A percentile compares a stretch with the other conserved stretches of the same genome.
These are phyloP conservation scores for Aurelia sp. DNA, from an alignment of 30 jellyfish, hydroid and myxozoan species.

Conservation along the genomic window DNA sequence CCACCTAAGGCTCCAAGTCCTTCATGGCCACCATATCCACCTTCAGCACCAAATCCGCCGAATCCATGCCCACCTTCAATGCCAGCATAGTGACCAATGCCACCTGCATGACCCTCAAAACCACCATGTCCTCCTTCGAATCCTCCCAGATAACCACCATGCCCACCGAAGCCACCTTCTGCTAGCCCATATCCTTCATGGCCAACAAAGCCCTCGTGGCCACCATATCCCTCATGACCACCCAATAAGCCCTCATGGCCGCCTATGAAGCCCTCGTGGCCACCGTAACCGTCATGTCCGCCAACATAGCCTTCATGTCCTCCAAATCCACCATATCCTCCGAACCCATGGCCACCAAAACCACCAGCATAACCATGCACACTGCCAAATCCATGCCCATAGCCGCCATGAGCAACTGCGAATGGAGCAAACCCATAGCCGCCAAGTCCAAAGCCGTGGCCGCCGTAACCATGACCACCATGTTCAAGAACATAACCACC, in stretches of 20 bases:
- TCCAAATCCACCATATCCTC: conserved; percentile 39
- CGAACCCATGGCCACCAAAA: conserved; percentile 51
- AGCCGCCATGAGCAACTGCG: conserved; percentile 62
- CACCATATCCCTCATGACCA: conserved; percentile 47
- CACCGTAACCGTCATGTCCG: conserved; percentile 66
- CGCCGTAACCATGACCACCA: conserved; percentile 62
- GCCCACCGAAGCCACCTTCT: conserved; percentile 58
- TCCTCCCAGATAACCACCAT: conserved; percentile 53
- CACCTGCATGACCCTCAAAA: conserved; percentile 78
- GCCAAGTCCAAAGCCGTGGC: conserved; percentile 56
- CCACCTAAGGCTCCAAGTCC: conserved; percentile 84
- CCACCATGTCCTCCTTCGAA: conserved; percentile 71
- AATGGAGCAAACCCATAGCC: conserved; percentile 54
- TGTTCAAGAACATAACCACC: conserved; percentile 29
- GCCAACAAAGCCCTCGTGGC: conserved; percentile 67
- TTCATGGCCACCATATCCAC: conserved; percentile 62
- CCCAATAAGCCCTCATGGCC: conserved; percentile 19
- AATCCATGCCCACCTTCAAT: conserved; percentile 66
- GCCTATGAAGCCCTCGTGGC: conserved; percentile 54
- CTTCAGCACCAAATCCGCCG: conserved; percentile 49
- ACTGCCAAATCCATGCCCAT: conserved; percentile 65
- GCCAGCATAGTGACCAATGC: conserved; percentile 38
- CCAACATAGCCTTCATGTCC: conserved; percentile 37
- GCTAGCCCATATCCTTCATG: conserved; percentile 65
- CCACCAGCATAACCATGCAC: conserved; percentile 31